A percentile compares a stretch with the other conserved stretches of the same genome.
Evolutionary conservation across 92 coral and sea anemone species (phyloP).

Genomic region (Umimayanthus chanpuru): DNA sequence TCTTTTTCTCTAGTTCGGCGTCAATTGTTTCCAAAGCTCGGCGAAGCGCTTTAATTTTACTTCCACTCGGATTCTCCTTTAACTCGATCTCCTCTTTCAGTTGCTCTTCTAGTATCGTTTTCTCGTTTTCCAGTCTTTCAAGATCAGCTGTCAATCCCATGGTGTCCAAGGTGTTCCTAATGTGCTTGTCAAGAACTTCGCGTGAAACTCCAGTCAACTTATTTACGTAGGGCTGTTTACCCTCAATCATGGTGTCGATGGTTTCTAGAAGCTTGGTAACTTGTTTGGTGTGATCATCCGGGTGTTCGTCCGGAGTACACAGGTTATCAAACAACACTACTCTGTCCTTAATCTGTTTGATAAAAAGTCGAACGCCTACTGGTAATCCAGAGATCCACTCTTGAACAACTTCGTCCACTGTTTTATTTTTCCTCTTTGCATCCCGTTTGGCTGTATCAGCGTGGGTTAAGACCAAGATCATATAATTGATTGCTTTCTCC

Average conservation of each 20-base stretch:
- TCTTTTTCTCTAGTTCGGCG: neutral
- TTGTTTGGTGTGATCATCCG: constrained; percentile 34
- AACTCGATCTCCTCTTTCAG: neutral
- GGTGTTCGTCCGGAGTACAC: neutral
- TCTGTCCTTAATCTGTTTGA: constrained; percentile 8
- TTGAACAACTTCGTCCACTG: constrained; percentile 2
- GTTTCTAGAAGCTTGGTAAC: constrained; percentile 32
- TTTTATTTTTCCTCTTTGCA: neutral
- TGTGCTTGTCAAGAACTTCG: constrained; percentile 17
- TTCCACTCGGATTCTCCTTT: neutral
- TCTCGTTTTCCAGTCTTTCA: neutral
- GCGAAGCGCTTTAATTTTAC: neutral
- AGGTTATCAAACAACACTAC: constrained; percentile 33
- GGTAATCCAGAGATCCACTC: constrained; percentile 7
- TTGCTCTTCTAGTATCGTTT: neutral
- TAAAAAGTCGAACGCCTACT: neutral
- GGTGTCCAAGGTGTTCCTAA: constrained; percentile 31
- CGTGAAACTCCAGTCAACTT: constrained; percentile 35
- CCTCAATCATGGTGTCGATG: constrained; percentile 40
- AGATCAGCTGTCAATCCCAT: neutral
- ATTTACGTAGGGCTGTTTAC: constrained; percentile 24
- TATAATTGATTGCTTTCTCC: neutral
- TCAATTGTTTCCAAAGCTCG: neutral
- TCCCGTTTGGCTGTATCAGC: constrained; percentile 40
- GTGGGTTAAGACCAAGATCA: constrained; percentile 32